phyloP scores from a whole-genome alignment of 2,113 vertebrate genomes.

The Xenopus tropicalis region UCB_Xtro_10.0 CM004443.2:71120501-71121000 shows the following conservation, averaged over 20 bases:
- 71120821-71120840: constrained; percentile 27
- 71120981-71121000: background rate
- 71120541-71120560: constrained; percentile 21
- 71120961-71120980: background rate
- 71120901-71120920: background rate
- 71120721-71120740: constrained; percentile 16
- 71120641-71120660: constrained; percentile 32
- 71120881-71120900: constrained; percentile 23
- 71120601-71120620: constrained; percentile 26
- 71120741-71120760: constrained; percentile 41
- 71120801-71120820: constrained; percentile 33
- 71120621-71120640: constrained; percentile 48
- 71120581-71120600: constrained; percentile 24
- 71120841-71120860: constrained; percentile 37
- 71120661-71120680: constrained; percentile 18
- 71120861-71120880: constrained; percentile 37
- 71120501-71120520: background rate
- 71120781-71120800: constrained; percentile 45
- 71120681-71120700: constrained; percentile 36
- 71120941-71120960: background rate
- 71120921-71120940: background rate
- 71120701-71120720: background rate
- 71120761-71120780: constrained; percentile 33
- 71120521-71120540: constrained; percentile 18
- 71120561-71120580: constrained; percentile 25